These are phyloP conservation scores for Sapajus apella DNA, from an alignment of 2,113 vertebrate species.

Conservation along the genomic window DNA sequence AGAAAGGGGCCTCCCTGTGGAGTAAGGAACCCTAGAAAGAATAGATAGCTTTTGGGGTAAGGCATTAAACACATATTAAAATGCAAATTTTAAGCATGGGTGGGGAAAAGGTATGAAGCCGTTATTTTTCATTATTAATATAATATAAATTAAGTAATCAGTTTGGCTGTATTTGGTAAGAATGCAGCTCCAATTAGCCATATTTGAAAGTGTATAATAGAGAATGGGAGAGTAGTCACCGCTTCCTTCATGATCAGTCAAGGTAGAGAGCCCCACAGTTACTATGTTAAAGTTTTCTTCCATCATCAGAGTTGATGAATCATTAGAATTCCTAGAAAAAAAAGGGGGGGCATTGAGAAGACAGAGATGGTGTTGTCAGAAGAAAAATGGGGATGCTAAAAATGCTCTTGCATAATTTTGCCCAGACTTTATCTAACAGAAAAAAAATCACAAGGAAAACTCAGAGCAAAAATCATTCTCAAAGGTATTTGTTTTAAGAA, in stretches of 20 bases:
- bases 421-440: not conserved
- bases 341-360: not conserved
- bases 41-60: not conserved
- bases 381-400: not conserved
- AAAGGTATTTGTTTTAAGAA: constrained; percentile 9
- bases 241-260: not conserved
- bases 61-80: not conserved
- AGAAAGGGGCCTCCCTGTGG: too few species aligned
- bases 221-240: not conserved
- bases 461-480: not conserved
- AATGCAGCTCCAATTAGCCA: not conserved
- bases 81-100: not conserved
- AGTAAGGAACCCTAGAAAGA: not conserved
- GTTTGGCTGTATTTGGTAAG: not conserved
- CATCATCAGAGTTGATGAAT: not conserved
- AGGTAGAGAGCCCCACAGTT: not conserved
- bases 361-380: not conserved
- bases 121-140: constrained; percentile 21
- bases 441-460: not conserved
- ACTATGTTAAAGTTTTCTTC: not conserved
- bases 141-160: not conserved
- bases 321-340: not conserved
- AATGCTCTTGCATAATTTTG: constrained; percentile 14
- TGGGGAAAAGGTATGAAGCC: not conserved
- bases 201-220: not conserved